phyloP scores from a whole-genome alignment of 2,888 invertebrate species.

The Vanessa cardui region DNA sequence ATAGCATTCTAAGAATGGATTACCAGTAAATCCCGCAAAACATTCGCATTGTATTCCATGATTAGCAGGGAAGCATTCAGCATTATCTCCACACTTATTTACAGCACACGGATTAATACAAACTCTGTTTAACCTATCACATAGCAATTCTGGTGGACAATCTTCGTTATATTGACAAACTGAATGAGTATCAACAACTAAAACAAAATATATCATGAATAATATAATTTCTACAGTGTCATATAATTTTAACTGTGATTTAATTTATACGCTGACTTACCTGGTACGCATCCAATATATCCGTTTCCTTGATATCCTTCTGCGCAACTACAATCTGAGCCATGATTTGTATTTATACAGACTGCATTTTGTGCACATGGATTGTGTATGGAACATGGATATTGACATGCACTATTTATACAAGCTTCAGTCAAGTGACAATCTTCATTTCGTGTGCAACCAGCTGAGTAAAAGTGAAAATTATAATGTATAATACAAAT shows the following conservation, averaged over 20 bases:
- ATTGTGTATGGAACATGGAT: constrained; percentile 92
- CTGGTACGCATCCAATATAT: constrained; percentile 90
- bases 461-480: constrained; percentile 83
- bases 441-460: constrained; percentile 93
- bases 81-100: constrained; percentile 91
- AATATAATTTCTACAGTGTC: not conserved
- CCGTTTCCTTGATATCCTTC: constrained; percentile 95
- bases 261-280: constrained; percentile 66
- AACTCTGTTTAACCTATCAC: constrained; percentile 91
- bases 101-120: constrained; percentile 92
- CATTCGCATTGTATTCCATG: constrained; percentile 91
- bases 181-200: constrained; percentile 63
- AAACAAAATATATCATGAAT: constrained; percentile 44
- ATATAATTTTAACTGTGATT: not conserved
- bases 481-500: constrained; percentile 35
- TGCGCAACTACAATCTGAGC: constrained; percentile 92
- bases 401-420: constrained; percentile 91
- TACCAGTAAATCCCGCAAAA: constrained; percentile 87
- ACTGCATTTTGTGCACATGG: constrained; percentile 92
- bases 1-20: constrained; percentile 88
- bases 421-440: constrained; percentile 94
- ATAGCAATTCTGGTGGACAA: constrained; percentile 92
- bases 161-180: constrained; percentile 96
- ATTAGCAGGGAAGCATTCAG: constrained; percentile 89
- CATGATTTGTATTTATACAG: constrained; percentile 94